These are phyloP conservation scores for Listronotus oregonensis DNA, from an alignment of 1,140 invertebrate genomes.

Conservation along the genomic window DNA sequence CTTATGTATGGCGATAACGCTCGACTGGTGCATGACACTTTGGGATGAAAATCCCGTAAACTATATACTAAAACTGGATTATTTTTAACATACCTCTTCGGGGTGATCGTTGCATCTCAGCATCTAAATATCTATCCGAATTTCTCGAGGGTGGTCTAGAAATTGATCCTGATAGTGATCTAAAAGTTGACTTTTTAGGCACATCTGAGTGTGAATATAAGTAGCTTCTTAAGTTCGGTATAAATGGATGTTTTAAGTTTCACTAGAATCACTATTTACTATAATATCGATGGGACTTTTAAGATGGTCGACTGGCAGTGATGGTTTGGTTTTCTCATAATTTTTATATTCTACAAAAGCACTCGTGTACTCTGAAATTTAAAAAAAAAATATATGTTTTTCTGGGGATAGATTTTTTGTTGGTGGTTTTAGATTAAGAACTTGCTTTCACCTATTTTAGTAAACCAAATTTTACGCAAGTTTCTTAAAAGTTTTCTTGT, in stretches of 20 bases:
- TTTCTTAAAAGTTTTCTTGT: too few species aligned
- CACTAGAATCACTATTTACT: neutral
- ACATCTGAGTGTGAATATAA: conserved; percentile 12
- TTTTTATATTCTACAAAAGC: conserved; percentile 49
- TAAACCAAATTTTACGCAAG: too few species aligned
- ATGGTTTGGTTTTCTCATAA: conserved; percentile 37
- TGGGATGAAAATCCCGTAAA: too few species aligned
- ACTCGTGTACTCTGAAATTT: conserved; percentile 50
- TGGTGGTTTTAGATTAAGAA: too few species aligned
- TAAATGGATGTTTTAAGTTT: conserved; percentile 37
- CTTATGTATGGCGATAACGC: too few species aligned
- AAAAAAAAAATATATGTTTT: neutral
- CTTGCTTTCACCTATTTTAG: too few species aligned
- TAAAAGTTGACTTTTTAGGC: neutral
- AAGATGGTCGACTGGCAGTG: conserved; percentile 44
- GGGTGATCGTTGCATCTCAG: neutral
- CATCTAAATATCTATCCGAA: neutral
- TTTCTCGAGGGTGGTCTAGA: conserved; percentile 2
- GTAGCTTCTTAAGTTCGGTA: conserved; percentile 40
- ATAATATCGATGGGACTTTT: conserved; percentile 21
- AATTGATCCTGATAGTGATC: neutral
- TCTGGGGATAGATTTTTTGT: neutral
- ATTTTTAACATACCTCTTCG: too few species aligned
- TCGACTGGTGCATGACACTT: too few species aligned
- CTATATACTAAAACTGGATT: too few species aligned